Base-by-base conservation (phyloP, 2,113 vertebrate species). In the Oreotragus oreotragus region DNA sequence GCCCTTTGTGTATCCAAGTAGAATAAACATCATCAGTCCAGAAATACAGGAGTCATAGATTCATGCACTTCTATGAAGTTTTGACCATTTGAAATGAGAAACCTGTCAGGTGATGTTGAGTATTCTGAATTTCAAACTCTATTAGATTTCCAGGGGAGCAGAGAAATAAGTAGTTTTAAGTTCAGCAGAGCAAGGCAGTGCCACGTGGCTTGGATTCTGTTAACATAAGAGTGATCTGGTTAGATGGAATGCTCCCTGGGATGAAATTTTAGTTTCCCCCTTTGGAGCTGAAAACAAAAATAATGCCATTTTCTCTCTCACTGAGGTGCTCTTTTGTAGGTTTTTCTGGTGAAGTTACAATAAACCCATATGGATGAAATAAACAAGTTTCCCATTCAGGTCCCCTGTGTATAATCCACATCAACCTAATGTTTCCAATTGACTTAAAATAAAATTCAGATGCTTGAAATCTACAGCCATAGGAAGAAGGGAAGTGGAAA, bases 371-470 rank as follows among this genome's bases (percentile, higher is more conserved):
- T 62, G 30, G 81, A 97, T 84, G 93, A 92, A 98, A 98, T 91
- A 98, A 98, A 98, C 58, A 98, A 94, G 55, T 97, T 62, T 79
- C 81, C 30, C 92, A 96, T 97, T 97, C 66, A 97, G 43, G 49
- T 98, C 93, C 91, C 70, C 47, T 90, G 60, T 91, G 96, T 95
- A 79, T 85, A 97, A 97, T 98, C 90, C 60, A 97, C 60, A 96
- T 93, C 21, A 98, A 25, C 94, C 70, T 97, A 96, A 81, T 95
- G 77, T 92, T 98, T 83, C 43, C 96, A 98, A 98, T 43, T 97
- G 94, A 97, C 97, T 98, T 66, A 94, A 98, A 98, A 98, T 86
- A 98, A 95, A 98, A 96, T 76, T 95, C 98, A 53, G 96, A 88
- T 98, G 83, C 91, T 97, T 70, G 87, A 97, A 98, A 97, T 79